These are phyloP conservation scores for Pogonomyrmex barbatus DNA, from an alignment of 1,140 invertebrate species.

Conservation along the genomic window DNA sequence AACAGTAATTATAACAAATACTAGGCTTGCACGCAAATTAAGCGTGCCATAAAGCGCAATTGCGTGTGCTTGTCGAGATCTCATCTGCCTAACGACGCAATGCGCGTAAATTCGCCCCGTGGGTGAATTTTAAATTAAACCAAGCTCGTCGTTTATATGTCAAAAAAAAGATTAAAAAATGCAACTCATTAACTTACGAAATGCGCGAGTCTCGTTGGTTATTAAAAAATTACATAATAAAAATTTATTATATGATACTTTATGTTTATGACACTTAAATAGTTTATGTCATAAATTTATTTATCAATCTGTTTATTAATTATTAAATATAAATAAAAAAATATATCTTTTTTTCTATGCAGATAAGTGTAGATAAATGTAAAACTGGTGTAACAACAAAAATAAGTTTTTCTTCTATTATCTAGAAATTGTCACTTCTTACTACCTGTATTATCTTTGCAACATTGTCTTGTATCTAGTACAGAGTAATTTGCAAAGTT, in stretches of 20 bases:
- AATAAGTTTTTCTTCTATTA: background rate
- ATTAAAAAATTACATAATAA: background rate
- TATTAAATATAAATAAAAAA: background rate
- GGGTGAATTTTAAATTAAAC: constrained; percentile 43
- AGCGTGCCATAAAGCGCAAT: constrained; percentile 32
- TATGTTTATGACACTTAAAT: background rate
- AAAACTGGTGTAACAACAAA: too few relatives aligned
- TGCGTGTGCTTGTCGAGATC: constrained; percentile 16
- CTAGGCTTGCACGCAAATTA: constrained; percentile 18
- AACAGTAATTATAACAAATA: constrained; percentile 43
- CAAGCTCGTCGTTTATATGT: background rate
- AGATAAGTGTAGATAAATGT: background rate
- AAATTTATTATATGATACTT: background rate
- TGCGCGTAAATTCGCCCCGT: background rate
- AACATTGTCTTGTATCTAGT: background rate
- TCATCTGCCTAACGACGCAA: constrained; percentile 39
- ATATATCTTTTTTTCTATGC: background rate
- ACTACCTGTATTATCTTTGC: background rate
- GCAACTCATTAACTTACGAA: constrained; percentile 10
- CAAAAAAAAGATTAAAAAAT: constrained; percentile 17
- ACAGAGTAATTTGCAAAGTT: constrained; percentile 7
- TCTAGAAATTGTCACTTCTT: background rate
- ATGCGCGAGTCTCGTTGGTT: background rate
- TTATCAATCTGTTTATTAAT: background rate
- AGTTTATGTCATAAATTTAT: background rate